Evolutionary conservation across 2,797 vertebrate genomes (phyloP).

Genomic region (Hippoglossus hippoglossus): DNA sequence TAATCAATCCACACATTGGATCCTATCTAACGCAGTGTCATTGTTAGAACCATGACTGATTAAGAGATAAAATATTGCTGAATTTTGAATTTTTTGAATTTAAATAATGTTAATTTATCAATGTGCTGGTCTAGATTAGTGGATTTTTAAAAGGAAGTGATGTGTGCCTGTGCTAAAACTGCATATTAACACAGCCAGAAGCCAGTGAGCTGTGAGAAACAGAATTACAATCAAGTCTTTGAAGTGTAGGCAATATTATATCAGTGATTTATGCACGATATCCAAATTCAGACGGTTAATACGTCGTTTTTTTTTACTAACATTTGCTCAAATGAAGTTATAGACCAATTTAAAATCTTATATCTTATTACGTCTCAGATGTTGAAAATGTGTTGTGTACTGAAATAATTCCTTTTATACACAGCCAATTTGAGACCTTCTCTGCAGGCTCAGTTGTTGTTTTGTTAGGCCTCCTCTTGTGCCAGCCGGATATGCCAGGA

Average conservation of each 20-base stretch:
- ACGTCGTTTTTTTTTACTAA: background rate
- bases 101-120: background rate
- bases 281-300: background rate
- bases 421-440: conserved; percentile 10
- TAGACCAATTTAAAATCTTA: background rate
- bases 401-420: conserved; percentile 20
- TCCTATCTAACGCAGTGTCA: background rate
- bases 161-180: background rate
- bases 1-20: background rate
- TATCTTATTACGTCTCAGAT: background rate
- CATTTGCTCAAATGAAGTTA: background rate
- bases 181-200: background rate
- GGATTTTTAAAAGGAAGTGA: background rate
- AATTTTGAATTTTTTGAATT: background rate
- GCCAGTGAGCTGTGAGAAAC: background rate
- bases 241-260: background rate
- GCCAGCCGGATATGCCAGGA: conserved; percentile 2
- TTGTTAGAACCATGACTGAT: background rate
- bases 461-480: conserved; percentile 17
- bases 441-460: conserved; percentile 7
- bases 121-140: background rate
- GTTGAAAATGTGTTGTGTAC: background rate
- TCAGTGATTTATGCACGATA: background rate
- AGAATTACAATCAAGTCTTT: background rate
- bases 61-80: background rate